Conservation (phyloP, 2,797 vertebrate genomes). For the Poliocrania exsul region DNA sequence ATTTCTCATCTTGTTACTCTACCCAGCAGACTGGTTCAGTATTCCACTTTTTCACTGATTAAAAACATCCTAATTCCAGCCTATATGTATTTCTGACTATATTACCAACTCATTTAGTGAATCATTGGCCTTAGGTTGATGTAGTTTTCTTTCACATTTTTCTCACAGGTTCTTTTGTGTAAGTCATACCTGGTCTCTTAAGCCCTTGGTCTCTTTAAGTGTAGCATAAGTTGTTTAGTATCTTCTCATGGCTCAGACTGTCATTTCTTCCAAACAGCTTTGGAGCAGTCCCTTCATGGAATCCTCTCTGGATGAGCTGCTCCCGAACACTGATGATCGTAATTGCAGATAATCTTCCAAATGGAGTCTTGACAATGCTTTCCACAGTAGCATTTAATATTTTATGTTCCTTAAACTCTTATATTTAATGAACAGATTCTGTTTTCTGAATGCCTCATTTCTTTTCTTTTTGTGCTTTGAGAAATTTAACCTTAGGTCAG, state of each 20-base stretch:
- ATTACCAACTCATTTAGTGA: background rate
- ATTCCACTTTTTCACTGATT: background rate
- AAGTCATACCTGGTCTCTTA: background rate
- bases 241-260: background rate
- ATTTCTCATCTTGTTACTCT: background rate
- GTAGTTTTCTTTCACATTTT: background rate
- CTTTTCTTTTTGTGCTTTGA: background rate
- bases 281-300: background rate
- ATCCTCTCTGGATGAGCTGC: background rate
- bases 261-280: background rate
- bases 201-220: background rate
- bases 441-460: background rate
- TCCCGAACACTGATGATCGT: background rate
- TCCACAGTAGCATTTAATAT: slow-evolving; percentile 7
- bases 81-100: background rate
- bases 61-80: background rate
- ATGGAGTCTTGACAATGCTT: background rate
- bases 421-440: background rate
- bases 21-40: background rate
- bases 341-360: background rate
- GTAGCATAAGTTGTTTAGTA: background rate
- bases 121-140: background rate
- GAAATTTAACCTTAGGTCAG: background rate
- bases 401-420: slow-evolving; percentile 32
- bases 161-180: background rate